Evolutionary conservation across 1,140 invertebrate genomes (phyloP), one percentile per base, ranked within the genome.

Genomic region (Periplaneta americana): DNA sequence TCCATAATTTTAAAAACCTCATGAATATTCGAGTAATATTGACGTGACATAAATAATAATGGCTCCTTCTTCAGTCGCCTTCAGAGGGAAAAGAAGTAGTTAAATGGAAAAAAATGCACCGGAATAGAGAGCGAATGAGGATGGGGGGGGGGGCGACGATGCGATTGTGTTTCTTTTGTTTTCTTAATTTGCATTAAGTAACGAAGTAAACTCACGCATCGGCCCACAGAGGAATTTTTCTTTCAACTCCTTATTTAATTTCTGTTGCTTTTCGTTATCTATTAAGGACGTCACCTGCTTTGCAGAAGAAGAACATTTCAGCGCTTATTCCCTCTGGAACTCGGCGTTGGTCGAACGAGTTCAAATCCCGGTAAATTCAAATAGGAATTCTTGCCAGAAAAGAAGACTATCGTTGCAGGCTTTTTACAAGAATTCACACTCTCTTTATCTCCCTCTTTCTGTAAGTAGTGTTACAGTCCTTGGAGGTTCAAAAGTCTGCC

Each of bases 1-100:
- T 33, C 75, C 75, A 77, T 77, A 77, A 77, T 77, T 77, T 77
- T 77, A 77, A 77, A 77, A 77, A 77, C 33, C 75, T 77, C 75
- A 77, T 77, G 75, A 77, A 77, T 77, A 77, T 77, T 34, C 75
- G 75, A 77, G 75, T 6, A 34, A 36, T 77, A 77, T 77, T 77
- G 75, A 77, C 75, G 75, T 77, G 75, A 77, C 75, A 31, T 77
- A 77, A 77, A 77, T 77, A 33, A 33, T 77, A 77, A 77, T 77
- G 75, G 35, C 17, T 77, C 35, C 75, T 1, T 31, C 22, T 33
- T 77, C 22, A 22, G 0, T 77, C 28, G 1, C 48, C n/a, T 66
- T 77, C 35, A 3, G 22, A 33, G 28, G 17, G 33, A 34, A 34
- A 10, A 36, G 35, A 77, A 66, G 22, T 28, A 28, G 48, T 66